Percentiles rank a stretch among this genome's conserved stretches.
Conservation (phyloP, 2,113 vertebrate genomes). For the Rutilus rutilus region DNA sequence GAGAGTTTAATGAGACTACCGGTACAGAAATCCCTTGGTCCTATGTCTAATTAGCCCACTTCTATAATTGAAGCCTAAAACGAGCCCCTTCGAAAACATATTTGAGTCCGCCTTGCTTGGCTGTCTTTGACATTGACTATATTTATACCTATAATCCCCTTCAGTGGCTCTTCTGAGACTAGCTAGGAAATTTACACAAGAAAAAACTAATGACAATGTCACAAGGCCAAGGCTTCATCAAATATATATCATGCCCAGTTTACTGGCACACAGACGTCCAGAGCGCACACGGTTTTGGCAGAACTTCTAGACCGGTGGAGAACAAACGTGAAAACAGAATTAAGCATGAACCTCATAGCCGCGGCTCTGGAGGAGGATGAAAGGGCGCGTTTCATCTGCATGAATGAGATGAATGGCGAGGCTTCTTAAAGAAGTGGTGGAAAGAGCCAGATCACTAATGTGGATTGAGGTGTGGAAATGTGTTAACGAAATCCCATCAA, state of each 20-base stretch:
- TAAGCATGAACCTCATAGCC: neutral
- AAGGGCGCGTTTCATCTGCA: conserved; percentile 5
- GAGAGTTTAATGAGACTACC: conserved; percentile 74
- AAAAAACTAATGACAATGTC: conserved; percentile 28
- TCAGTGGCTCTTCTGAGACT: conserved; percentile 38
- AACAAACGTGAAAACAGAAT: conserved; percentile 22
- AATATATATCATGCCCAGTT: conserved; percentile 21
- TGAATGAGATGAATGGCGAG: conserved; percentile 18
- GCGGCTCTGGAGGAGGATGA: conserved; percentile 20
- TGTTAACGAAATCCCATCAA: neutral
- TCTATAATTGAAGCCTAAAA: conserved; percentile 74
- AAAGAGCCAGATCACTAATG: neutral
- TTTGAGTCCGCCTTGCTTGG: conserved; percentile 1
- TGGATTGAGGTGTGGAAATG: neutral
- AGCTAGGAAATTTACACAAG: conserved; percentile 33
- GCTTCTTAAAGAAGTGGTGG: conserved; percentile 3
- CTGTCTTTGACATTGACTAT: conserved; percentile 54
- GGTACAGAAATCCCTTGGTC: conserved; percentile 62
- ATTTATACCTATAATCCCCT: conserved; percentile 40
- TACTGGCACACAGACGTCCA: neutral
- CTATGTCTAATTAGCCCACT: conserved; percentile 75
- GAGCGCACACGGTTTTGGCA: neutral
- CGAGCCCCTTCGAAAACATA: conserved; percentile 71
- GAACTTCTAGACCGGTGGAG: conserved; percentile 12
- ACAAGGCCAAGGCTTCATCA: conserved; percentile 35